Conservation (phyloP, 1,140 invertebrate species). For the Acromyrmex heyeri region DNA sequence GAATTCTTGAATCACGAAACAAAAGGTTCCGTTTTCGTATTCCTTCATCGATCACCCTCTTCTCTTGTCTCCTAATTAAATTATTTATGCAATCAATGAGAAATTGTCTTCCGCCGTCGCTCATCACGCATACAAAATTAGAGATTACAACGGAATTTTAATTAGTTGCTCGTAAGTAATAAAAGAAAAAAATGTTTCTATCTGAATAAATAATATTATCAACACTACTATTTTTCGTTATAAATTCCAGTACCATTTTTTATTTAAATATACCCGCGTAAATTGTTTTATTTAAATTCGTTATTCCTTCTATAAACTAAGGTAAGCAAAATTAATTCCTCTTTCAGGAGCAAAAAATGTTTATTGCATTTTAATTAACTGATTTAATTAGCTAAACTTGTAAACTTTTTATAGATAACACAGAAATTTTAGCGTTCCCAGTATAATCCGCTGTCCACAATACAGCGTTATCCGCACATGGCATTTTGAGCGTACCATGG, state of each 20-base stretch:
- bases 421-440: constrained; percentile 32
- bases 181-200: not conserved
- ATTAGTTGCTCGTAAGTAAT: not conserved
- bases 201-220: not conserved
- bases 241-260: not conserved
- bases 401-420: constrained; percentile 14
- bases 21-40: constrained; percentile 75
- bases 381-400: constrained; percentile 25
- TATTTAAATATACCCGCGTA: not conserved
- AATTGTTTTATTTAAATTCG: constrained; percentile 1
- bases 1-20: constrained; percentile 83
- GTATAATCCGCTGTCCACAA: constrained; percentile 38
- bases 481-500: constrained; percentile 25
- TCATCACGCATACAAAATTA: constrained; percentile 33
- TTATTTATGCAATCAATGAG: constrained; percentile 71
- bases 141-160: not conserved
- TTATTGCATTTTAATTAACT: constrained; percentile 43
- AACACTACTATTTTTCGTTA: not conserved
- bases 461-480: constrained; percentile 39
- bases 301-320: not conserved
- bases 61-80: constrained; percentile 53
- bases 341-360: not conserved
- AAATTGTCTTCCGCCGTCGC: constrained; percentile 22
- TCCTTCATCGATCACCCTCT: constrained; percentile 22
- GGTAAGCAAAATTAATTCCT: not conserved